Conservation (phyloP, 1,140 invertebrate genomes). For the Cyphomyrmex costatus region DNA sequence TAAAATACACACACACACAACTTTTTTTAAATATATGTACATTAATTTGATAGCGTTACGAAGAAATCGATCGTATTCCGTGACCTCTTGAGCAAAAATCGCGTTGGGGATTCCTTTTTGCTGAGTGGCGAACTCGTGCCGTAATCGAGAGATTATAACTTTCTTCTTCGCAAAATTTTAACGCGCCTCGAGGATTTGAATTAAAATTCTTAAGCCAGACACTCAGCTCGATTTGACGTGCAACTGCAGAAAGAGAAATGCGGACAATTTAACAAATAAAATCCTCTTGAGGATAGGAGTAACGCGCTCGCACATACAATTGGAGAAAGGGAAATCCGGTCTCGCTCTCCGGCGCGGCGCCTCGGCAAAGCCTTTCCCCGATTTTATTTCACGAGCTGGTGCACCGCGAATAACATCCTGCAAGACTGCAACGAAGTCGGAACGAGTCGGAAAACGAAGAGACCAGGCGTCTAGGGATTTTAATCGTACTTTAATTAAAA, state of each 20-base stretch:
- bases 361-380: constrained; percentile 49
- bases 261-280: constrained; percentile 58
- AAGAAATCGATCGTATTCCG: background rate
- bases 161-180: constrained; percentile 27
- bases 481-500: constrained; percentile 63
- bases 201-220: constrained; percentile 58
- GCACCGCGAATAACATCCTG: constrained; percentile 31
- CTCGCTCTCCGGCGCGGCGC: constrained; percentile 30
- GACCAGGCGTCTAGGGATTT: constrained; percentile 40
- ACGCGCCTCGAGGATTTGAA: constrained; percentile 7
- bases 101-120: background rate
- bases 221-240: constrained; percentile 16
- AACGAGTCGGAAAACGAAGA: background rate
- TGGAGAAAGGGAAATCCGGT: constrained; percentile 45
- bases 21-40: background rate
- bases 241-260: constrained; percentile 23
- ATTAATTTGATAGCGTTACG: background rate
- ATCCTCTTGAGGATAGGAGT: background rate
- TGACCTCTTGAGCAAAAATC: background rate
- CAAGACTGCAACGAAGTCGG: constrained; percentile 35
- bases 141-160: constrained; percentile 14
- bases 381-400: constrained; percentile 63
- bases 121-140: background rate
- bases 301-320: constrained; percentile 14
- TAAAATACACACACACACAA: too few species aligned